These are phyloP conservation scores for Falcunculus frontatus DNA, from an alignment of 2,113 vertebrate genomes.

Conservation along the genomic window DNA sequence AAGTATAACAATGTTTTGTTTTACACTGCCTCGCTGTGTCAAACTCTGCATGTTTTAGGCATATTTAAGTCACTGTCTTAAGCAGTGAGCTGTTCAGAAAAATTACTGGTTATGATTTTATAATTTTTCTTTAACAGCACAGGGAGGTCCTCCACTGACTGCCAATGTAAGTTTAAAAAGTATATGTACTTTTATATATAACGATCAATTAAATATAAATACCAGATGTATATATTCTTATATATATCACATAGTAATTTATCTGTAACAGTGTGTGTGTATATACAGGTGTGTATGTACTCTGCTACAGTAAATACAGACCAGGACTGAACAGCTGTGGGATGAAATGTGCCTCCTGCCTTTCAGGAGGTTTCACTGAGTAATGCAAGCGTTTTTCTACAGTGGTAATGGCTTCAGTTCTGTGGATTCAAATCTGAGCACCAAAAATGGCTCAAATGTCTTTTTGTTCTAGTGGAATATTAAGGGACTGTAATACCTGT, in stretches of 20 bases:
- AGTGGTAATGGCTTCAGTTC: not conserved
- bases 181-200: not conserved
- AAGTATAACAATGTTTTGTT: not conserved
- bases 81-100: not conserved
- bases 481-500: not conserved
- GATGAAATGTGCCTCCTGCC: not conserved
- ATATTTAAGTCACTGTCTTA: not conserved
- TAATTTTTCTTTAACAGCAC: not conserved
- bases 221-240: not conserved
- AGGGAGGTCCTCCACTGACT: not conserved
- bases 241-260: not conserved
- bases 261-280: not conserved
- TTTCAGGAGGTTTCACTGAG: not conserved
- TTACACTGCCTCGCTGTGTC: not conserved
- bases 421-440: not conserved
- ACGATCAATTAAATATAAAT: not conserved
- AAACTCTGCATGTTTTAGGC: not conserved
- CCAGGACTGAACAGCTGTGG: not conserved
- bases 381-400: not conserved
- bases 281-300: not conserved
- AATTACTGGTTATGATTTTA: not conserved
- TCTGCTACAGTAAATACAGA: not conserved
- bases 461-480: not conserved
- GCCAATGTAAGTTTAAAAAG: not conserved
- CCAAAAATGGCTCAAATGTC: not conserved